phyloP scores from a whole-genome alignment of 2,797 vertebrate species.

The Falco berigora region DNA sequence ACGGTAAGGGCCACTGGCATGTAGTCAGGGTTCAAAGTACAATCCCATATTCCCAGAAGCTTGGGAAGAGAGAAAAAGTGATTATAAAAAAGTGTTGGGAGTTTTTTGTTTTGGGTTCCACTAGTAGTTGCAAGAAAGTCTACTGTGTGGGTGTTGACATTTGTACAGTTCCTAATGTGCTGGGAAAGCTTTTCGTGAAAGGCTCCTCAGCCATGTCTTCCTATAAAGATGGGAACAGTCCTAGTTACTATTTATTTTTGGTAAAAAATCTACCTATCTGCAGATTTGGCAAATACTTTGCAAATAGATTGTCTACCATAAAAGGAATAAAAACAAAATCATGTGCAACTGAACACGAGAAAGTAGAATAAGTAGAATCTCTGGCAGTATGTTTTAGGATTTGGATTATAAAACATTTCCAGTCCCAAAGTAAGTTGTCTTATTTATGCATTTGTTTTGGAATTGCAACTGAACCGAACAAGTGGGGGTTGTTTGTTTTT shows the following conservation, averaged over 20 bases:
- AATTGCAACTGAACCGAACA: background rate
- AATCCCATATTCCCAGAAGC: background rate
- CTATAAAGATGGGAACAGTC: background rate
- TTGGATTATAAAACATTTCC: background rate
- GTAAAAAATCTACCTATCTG: background rate
- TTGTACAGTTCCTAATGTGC: background rate
- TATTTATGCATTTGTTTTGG: background rate
- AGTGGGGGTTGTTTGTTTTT: too few relatives aligned
- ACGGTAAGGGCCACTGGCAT: fast-evolving
- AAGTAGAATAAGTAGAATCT: background rate
- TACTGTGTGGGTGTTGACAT: background rate
- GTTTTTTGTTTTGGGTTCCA: background rate
- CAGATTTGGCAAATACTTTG: background rate
- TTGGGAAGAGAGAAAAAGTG: background rate
- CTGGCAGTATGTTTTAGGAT: background rate
- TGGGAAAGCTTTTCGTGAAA: background rate
- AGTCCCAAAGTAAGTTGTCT: background rate
- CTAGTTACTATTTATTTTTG: fast-evolving
- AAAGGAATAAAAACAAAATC: background rate
- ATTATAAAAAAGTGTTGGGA: background rate
- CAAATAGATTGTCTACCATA: fast-evolving
- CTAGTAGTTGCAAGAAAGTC: background rate
- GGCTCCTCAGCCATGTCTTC: background rate
- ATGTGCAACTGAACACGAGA: fast-evolving
- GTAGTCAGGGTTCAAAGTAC: background rate